These are phyloP conservation scores for Nasonia oneida DNA, from an alignment of 2,888 invertebrate species.

Conservation along the genomic window DNA sequence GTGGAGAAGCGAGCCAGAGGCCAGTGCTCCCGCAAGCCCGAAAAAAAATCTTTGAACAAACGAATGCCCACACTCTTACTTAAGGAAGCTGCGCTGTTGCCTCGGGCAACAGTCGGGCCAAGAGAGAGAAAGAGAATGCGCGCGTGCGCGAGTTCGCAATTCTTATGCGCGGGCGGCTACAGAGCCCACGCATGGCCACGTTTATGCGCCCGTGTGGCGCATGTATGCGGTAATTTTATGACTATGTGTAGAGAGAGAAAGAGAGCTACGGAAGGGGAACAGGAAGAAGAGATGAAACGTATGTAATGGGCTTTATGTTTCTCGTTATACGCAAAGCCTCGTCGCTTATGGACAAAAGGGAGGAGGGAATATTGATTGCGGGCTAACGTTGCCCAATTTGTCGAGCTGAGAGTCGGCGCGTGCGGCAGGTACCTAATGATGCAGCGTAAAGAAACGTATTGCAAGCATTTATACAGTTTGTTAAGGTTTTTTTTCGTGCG, in stretches of 20 bases:
- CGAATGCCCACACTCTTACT: neutral
- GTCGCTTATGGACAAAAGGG: neutral
- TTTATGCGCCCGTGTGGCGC: neutral
- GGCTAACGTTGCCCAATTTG: neutral
- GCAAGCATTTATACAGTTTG: neutral
- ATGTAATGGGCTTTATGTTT: neutral
- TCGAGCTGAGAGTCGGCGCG: neutral
- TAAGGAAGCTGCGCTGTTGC: neutral
- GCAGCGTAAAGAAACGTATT: neutral
- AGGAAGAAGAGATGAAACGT: neutral
- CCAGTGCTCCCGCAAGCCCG: neutral
- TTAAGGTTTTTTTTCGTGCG: neutral
- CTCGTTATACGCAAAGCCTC: neutral
- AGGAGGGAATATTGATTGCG: neutral
- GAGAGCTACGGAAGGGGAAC: neutral
- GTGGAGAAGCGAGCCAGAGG: neutral
- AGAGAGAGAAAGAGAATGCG: neutral
- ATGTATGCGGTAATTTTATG: neutral
- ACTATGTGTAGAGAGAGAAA: neutral
- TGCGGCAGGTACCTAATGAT: neutral
- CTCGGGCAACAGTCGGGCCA: neutral
- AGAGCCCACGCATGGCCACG: neutral
- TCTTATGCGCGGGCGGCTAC: neutral
- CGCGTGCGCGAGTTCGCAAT: too few species aligned
- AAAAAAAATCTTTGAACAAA: neutral